These are phyloP conservation scores for Lutraria lutraria DNA, from an alignment of 2,888 invertebrate genomes.

Conservation along the genomic window DNA sequence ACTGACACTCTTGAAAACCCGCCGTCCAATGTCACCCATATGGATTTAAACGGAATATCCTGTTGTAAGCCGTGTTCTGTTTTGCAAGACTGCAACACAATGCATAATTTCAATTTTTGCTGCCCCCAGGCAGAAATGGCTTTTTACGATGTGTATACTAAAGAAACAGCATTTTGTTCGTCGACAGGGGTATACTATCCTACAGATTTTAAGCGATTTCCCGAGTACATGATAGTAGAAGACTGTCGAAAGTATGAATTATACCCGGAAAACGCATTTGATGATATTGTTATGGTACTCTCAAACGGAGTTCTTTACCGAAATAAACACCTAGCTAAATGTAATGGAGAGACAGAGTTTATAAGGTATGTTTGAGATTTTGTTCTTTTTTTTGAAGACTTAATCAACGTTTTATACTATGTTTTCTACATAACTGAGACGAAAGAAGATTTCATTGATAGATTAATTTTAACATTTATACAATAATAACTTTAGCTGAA, in stretches of 20 bases:
- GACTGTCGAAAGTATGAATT: neutral
- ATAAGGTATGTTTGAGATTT: neutral
- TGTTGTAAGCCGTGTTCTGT: neutral
- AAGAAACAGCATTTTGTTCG: neutral
- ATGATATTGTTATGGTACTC: slow-evolving; percentile 1
- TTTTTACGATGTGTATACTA: neutral
- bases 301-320: neutral
- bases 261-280: neutral
- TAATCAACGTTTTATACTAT: no score
- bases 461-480: no score
- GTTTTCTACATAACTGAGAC: no score
- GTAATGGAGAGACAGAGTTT: neutral
- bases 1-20: neutral
- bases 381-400: neutral
- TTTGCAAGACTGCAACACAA: neutral
- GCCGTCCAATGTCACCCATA: neutral
- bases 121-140: neutral
- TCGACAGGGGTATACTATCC: neutral
- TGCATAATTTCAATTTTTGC: neutral
- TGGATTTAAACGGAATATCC: neutral
- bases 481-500: no score
- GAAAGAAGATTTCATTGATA: no score
- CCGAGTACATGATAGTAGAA: neutral
- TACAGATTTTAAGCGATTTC: neutral
- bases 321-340: neutral